phyloP scores from a whole-genome alignment of 2,113 vertebrate species.

The Ailurus styani region DNA sequence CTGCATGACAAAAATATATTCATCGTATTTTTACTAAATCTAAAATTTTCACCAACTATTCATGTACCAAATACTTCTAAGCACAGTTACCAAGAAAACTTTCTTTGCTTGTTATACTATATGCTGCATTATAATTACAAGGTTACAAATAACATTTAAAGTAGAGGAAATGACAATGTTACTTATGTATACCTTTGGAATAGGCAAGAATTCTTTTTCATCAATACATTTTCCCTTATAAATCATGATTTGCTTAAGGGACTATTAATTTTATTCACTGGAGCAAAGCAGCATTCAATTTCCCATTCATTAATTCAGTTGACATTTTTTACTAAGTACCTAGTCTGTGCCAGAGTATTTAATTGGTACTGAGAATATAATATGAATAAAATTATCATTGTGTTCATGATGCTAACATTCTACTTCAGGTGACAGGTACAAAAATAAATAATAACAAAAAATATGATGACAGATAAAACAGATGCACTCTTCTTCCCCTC shows the following conservation, averaged over 20 bases:
- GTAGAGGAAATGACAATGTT: background rate
- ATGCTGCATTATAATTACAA: background rate
- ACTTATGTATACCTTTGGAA: background rate
- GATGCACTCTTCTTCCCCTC: background rate
- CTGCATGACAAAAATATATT: background rate
- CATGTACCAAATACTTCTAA: background rate
- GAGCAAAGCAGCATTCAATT: background rate
- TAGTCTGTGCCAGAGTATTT: background rate
- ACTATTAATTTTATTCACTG: conserved; percentile 27
- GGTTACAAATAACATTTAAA: background rate
- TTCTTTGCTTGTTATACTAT: background rate
- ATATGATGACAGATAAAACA: background rate
- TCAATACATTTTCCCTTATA: background rate
- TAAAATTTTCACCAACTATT: background rate
- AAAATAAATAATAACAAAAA: background rate
- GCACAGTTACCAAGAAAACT: background rate
- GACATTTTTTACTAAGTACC: background rate
- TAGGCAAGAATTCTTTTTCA: background rate
- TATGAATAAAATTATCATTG: background rate
- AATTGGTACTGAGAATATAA: background rate
- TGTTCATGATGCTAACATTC: background rate
- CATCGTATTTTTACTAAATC: background rate
- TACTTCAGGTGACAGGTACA: background rate
- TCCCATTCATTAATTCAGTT: background rate
- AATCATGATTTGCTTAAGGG: background rate